phyloP scores from a whole-genome alignment of 2,888 invertebrate genomes.

The Ormyrus rosae region DNA sequence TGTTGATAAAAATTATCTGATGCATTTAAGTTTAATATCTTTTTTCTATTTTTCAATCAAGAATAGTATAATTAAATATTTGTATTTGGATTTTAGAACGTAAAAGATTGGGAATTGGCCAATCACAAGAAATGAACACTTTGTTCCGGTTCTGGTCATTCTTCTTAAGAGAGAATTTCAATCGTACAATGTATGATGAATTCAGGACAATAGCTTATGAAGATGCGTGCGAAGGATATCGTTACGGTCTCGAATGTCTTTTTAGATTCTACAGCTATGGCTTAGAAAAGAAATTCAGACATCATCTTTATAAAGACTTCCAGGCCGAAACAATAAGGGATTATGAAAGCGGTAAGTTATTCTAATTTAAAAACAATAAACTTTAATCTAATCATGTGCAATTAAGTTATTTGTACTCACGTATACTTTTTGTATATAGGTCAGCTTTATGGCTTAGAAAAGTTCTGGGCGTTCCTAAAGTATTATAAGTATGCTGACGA shows the following conservation, averaged over 20 bases:
- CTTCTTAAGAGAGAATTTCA: slow-evolving; percentile 98
- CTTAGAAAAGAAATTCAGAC: slow-evolving; percentile 95
- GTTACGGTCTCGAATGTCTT: slow-evolving; percentile 89
- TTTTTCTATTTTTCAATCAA: too few relatives aligned
- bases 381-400: not conserved
- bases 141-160: slow-evolving; percentile 99
- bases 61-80: not conserved
- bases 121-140: slow-evolving; percentile 99
- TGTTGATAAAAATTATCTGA: slow-evolving; percentile 69
- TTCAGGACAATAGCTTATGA: slow-evolving; percentile 95
- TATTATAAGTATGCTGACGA: slow-evolving; percentile 91
- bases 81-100: slow-evolving; percentile 83
- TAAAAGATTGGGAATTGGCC: slow-evolving; percentile 93
- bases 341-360: slow-evolving; percentile 86
- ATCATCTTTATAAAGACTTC: slow-evolving; percentile 97
- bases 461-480: slow-evolving; percentile 99
- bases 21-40: not conserved
- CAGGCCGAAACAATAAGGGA: slow-evolving; percentile 94
- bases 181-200: slow-evolving; percentile 98
- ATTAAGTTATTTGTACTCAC: slow-evolving; percentile 13
- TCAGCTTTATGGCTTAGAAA: slow-evolving; percentile 98
- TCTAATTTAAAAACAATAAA: not conserved
- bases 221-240: slow-evolving; percentile 93
- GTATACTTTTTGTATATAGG: slow-evolving; percentile 77
- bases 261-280: slow-evolving; percentile 99